Evolutionary conservation across 1,140 invertebrate species (phyloP), one percentile per base, ranked within the genome.

Genomic region (Zaprionus africanus): DNA sequence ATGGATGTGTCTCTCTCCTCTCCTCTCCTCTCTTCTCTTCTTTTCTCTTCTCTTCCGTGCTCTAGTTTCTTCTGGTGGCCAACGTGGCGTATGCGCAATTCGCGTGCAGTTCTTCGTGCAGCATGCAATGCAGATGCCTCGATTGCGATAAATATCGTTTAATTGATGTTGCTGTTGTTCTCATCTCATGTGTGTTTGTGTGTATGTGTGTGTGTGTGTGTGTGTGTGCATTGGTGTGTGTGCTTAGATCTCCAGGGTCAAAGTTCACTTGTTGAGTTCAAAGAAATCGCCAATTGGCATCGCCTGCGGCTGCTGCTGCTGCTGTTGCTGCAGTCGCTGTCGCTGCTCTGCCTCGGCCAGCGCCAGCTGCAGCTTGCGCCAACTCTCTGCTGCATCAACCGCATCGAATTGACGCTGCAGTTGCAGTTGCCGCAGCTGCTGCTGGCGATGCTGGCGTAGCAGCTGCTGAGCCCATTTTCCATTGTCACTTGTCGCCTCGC

Each of bases 141-240:
- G 56, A 36, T 54, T 81, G 69, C 63, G 76, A 73, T 88, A 84
- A 87, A 87, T 87, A 87, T 87, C 84, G 73, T 84, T 84, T 70
- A 54, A 84, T 84, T 84, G 78, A 69, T 61, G 31, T 61, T 61
- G 22, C 11, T 78, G 5, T 46, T 38, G 4, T 59, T 64, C 41
- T 56, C 43, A 31, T 65, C 38, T 58, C n/a, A 26, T 51, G 57
- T 19, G 58, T 43, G 41, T 72, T 0, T 43, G 0, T n/a, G 38
- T 38, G 19, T 49, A 13, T 56, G 36, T 31, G 36, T 71, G 38
- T 71, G 5, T 36, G 6, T 31, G 15, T 43, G 11, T 54, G 2
- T 71, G 19, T 56, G 57, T 70, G 41, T 60, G 28, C 34, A n/a
- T 36, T 12, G 54, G 49, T 60, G 22, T 61, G 15, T 68, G 5